A percentile compares a stretch with the other conserved stretches of the same genome.
phyloP scores from a whole-genome alignment of 2,888 invertebrate species.

The Lepas anatifera region DNA sequence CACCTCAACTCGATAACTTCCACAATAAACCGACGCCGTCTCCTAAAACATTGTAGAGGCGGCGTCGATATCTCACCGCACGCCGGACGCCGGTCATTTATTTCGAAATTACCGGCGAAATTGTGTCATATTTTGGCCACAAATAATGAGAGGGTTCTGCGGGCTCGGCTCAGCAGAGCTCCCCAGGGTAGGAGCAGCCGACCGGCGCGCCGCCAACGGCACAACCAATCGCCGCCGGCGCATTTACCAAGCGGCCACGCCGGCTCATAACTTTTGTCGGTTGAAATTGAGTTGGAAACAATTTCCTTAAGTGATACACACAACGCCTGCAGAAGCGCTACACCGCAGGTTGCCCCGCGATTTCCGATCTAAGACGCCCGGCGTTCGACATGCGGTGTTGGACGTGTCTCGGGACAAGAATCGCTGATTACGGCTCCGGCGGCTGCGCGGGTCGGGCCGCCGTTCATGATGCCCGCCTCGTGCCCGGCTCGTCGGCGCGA shows the following conservation, averaged over 20 bases:
- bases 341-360: neutral
- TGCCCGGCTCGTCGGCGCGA: no score
- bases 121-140: conserved; percentile 7
- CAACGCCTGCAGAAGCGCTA: no score
- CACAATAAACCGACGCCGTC: conserved; percentile 4
- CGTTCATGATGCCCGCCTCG: no score
- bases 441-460: no score
- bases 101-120: conserved; percentile 9
- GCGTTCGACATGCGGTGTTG: neutral
- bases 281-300: conserved; percentile 10
- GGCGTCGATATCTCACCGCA: neutral
- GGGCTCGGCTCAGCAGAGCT: neutral
- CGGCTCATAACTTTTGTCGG: conserved; percentile 3
- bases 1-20: neutral
- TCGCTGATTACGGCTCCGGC: no score
- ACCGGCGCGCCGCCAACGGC: neutral
- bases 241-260: neutral
- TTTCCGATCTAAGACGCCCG: neutral
- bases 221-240: neutral
- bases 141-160: neutral
- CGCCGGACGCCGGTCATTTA: conserved; percentile 10
- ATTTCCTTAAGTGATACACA: conserved; percentile 12
- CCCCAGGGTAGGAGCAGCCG: neutral
- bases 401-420: no score
- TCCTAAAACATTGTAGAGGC: conserved; percentile 5